These are phyloP conservation scores for Helicolenus hilgendorfi DNA, from an alignment of 2,797 vertebrate genomes.

Conservation along the genomic window DNA sequence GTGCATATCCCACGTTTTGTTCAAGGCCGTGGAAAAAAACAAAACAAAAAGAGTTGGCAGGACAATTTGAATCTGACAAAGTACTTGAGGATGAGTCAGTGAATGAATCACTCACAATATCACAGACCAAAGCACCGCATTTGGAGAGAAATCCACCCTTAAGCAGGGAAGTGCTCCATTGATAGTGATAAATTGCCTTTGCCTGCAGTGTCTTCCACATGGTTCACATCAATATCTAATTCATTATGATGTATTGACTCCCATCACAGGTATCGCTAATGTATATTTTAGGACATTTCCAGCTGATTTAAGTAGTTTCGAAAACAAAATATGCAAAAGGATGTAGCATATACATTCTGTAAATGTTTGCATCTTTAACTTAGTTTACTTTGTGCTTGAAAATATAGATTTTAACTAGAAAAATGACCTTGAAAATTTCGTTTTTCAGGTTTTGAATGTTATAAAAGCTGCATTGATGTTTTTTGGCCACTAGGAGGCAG, in stretches of 20 bases:
- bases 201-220: constrained; percentile 66
- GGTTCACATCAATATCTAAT: constrained; percentile 76
- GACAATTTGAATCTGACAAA: constrained; percentile 77
- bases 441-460: background rate
- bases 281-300: constrained; percentile 53
- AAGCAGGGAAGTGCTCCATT: constrained; percentile 48
- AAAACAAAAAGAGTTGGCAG: constrained; percentile 74
- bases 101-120: constrained; percentile 76
- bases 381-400: background rate
- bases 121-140: constrained; percentile 70
- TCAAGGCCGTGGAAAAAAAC: constrained; percentile 61
- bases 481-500: background rate
- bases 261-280: constrained; percentile 46
- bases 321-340: constrained; percentile 10
- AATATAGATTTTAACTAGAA: background rate
- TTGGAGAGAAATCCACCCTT: constrained; percentile 63
- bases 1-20: constrained; percentile 66
- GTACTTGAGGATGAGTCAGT: constrained; percentile 77
- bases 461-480: background rate
- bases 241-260: constrained; percentile 76
- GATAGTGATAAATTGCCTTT: constrained; percentile 71
- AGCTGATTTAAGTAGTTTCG: constrained; percentile 13
- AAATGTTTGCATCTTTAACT: background rate
- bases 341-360: background rate
- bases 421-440: fast-evolving